Conservation (phyloP, 2,113 vertebrate genomes). For the Antigone vipio region DNA sequence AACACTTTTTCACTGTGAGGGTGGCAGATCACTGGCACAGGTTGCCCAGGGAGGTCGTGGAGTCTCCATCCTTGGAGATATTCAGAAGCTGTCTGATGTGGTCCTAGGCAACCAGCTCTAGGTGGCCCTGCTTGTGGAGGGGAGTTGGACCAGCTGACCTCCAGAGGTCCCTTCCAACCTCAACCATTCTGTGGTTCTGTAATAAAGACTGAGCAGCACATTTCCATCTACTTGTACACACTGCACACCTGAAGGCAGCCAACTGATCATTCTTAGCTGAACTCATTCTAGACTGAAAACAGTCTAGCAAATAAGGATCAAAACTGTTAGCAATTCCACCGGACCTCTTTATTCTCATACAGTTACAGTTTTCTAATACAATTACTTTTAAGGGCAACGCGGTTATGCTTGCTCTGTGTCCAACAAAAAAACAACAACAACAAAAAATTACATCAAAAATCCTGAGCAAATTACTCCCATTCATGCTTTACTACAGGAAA, state of each 20-base stretch:
- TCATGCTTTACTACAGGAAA: neutral
- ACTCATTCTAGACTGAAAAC: neutral
- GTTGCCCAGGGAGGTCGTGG: neutral
- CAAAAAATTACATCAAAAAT: neutral
- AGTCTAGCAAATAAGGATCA: neutral
- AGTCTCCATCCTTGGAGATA: neutral
- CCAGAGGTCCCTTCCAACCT: neutral
- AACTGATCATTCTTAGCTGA: neutral
- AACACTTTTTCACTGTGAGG: neutral
- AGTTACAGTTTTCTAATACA: neutral
- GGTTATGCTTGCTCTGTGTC: neutral
- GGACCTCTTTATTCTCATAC: neutral
- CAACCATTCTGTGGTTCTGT: neutral
- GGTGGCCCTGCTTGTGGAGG: fast-evolving
- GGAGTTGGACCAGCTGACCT: neutral
- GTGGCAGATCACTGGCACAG: neutral
- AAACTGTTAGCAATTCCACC: neutral
- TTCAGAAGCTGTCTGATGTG: neutral
- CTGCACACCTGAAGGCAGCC: neutral
- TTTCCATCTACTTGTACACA: neutral
- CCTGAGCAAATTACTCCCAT: neutral
- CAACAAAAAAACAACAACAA: neutral
- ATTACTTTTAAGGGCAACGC: neutral
- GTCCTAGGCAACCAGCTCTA: neutral
- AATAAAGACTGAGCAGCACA: neutral